A percentile compares a stretch with the other conserved stretches of the same genome.
These are phyloP conservation scores for Drosophila basisetae DNA, from an alignment of 2,888 invertebrate genomes.

Conservation along the genomic window DNA sequence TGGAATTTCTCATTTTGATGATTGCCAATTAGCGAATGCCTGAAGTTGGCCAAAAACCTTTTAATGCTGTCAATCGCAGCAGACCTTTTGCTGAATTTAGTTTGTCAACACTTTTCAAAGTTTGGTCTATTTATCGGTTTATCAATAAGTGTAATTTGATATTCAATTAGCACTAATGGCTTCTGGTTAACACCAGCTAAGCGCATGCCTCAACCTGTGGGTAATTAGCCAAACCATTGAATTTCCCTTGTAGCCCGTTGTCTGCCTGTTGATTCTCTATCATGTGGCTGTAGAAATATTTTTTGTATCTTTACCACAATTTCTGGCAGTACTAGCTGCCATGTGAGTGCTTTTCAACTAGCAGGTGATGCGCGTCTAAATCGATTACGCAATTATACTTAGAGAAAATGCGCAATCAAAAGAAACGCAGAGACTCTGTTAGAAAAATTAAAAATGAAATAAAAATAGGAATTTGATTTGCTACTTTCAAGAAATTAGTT, in stretches of 20 bases:
- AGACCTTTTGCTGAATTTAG: neutral
- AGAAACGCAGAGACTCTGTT: too few relatives aligned
- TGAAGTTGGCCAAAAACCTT: conserved; percentile 25
- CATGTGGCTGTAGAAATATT: conserved; percentile 4
- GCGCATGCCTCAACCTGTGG: neutral
- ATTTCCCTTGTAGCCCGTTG: neutral
- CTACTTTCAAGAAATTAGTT: neutral
- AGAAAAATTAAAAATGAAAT: neutral
- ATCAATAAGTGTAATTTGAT: conserved; percentile 59
- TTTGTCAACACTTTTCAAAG: conserved; percentile 39
- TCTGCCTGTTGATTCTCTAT: conserved; percentile 43
- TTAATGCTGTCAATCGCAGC: conserved; percentile 23
- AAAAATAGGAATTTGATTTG: neutral
- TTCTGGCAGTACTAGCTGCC: conserved; percentile 6
- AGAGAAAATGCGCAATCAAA: neutral
- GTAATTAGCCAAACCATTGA: conserved; percentile 27
- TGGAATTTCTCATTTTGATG: conserved; percentile 8
- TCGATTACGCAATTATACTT: conserved; percentile 69
- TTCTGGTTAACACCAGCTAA: conserved; percentile 37
- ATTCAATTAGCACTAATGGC: conserved; percentile 77
- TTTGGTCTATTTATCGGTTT: conserved; percentile 6
- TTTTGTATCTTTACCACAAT: conserved; percentile 25
- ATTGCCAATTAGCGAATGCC: conserved; percentile 45
- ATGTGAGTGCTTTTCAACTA: conserved; percentile 35
- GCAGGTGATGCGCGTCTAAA: conserved; percentile 71